Percentiles rank a stretch among this genome's conserved stretches.
Evolutionary conservation across 35 echinoderm and acorn worm species (phyloP).

Genomic region (Lytechinus variegatus): DNA sequence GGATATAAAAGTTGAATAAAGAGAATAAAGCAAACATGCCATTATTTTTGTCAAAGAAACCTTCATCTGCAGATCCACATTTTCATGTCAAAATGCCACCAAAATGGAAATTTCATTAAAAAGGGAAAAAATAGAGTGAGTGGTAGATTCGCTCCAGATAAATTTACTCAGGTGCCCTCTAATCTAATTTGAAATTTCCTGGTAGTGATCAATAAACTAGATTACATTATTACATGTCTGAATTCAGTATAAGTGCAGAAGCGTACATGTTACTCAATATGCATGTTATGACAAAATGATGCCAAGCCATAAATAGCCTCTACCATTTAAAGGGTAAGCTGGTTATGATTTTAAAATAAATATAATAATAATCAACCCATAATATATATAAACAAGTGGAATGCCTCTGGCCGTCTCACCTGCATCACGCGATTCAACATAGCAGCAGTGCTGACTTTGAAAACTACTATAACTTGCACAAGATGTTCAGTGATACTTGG

Average conservation of each 20-base stretch:
- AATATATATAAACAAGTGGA: too few species aligned
- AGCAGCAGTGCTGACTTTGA: too few species aligned
- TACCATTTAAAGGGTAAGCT: not conserved
- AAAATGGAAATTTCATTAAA: not conserved
- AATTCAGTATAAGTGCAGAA: not conserved
- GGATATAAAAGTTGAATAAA: not conserved
- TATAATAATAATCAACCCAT: too few species aligned
- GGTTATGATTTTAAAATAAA: too few species aligned
- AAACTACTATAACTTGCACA: too few species aligned
- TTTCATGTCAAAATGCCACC: not conserved
- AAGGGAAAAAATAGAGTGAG: not conserved
- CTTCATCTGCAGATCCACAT: not conserved
- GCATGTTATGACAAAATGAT: not conserved
- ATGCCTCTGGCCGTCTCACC: too few species aligned
- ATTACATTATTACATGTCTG: slow-evolving; percentile 14
- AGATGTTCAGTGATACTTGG: too few species aligned
- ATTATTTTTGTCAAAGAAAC: not conserved
- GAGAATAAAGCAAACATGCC: not conserved
- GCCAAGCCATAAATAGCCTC: not conserved
- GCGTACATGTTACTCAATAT: not conserved
- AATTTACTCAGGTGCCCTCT: not conserved
- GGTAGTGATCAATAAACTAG: not conserved
- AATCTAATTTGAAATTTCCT: slow-evolving; percentile 1
- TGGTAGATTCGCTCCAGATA: not conserved
- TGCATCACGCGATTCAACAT: too few species aligned